These are phyloP conservation scores for Sinella curviseta DNA, from an alignment of 1,140 invertebrate species.

Conservation along the genomic window DNA sequence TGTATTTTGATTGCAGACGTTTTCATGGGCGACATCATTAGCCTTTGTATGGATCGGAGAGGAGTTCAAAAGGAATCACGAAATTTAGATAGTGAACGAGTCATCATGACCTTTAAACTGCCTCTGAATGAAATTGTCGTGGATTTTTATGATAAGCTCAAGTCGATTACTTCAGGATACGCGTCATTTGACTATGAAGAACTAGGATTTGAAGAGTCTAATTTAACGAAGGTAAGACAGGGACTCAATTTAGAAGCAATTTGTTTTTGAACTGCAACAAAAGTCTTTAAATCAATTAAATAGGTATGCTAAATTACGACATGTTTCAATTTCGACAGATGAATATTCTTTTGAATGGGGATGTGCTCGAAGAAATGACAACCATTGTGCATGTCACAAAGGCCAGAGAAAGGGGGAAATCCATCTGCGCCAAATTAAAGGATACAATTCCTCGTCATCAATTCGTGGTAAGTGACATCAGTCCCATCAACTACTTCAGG, in stretches of 20 bases:
- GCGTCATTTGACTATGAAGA: constrained; percentile 98
- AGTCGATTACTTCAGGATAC: constrained; percentile 87
- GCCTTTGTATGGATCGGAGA: constrained; percentile 73
- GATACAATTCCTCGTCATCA: constrained; percentile 88
- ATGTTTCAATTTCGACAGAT: constrained; percentile 63
- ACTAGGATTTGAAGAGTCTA: constrained; percentile 72
- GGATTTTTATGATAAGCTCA: constrained; percentile 92
- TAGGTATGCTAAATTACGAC: not conserved
- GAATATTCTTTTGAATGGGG: constrained; percentile 77
- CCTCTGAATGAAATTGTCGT: constrained; percentile 91
- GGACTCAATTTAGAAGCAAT: constrained; percentile 28
- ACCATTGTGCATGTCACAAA: constrained; percentile 75
- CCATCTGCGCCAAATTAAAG: constrained; percentile 75
- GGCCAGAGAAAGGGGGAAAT: constrained; percentile 67
- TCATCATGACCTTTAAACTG: constrained; percentile 79
- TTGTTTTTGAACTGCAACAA: not conserved
- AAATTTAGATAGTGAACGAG: constrained; percentile 77
- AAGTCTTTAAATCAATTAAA: not conserved
- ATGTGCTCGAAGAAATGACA: constrained; percentile 81
- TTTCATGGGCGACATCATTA: constrained; percentile 70
- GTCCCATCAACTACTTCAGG: not conserved
- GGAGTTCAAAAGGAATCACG: constrained; percentile 72
- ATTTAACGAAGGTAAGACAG: constrained; percentile 72
- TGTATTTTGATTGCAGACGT: constrained; percentile 58
- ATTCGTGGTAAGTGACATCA: constrained; percentile 60